Percentiles rank a stretch among this genome's conserved stretches.
phyloP scores from a whole-genome alignment of 2,888 invertebrate species.

The Cepaea hortensis region DNA sequence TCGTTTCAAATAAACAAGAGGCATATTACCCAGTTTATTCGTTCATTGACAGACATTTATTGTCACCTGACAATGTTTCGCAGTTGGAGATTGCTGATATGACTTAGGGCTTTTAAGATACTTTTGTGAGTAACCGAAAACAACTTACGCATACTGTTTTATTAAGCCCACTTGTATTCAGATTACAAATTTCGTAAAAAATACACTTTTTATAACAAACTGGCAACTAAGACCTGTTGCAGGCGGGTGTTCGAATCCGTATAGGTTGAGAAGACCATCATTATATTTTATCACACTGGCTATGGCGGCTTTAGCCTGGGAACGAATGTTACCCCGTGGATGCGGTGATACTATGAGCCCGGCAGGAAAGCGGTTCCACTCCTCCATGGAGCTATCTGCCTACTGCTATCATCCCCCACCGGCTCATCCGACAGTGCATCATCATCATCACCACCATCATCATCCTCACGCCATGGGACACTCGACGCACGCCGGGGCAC shows the following conservation, averaged over 20 bases:
- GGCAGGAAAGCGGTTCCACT: slow-evolving; percentile 59
- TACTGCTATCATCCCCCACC: slow-evolving; percentile 45
- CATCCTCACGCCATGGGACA: slow-evolving; percentile 26
- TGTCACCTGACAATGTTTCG: too few species aligned
- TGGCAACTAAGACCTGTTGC: too few species aligned
- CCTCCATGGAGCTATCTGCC: slow-evolving; percentile 39
- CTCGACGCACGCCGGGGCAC: slow-evolving; percentile 16
- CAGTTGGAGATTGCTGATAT: neutral
- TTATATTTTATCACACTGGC: neutral
- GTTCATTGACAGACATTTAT: neutral
- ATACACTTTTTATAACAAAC: too few species aligned
- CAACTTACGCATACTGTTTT: too few species aligned
- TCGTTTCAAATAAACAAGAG: too few species aligned
- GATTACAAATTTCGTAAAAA: too few species aligned
- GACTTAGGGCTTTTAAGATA: neutral
- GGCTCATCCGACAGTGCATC: slow-evolving; percentile 39
- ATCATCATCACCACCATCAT: slow-evolving; percentile 33
- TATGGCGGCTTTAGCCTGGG: slow-evolving; percentile 44
- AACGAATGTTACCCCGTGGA: slow-evolving; percentile 44
- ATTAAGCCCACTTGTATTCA: too few species aligned
- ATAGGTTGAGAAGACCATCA: too few species aligned
- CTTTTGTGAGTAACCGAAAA: neutral
- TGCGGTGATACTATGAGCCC: slow-evolving; percentile 59
- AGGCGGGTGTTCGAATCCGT: too few species aligned
- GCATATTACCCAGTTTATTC: neutral